Base-by-base conservation (phyloP, 1,140 invertebrate species). In the Zaprionus davidi region DNA sequence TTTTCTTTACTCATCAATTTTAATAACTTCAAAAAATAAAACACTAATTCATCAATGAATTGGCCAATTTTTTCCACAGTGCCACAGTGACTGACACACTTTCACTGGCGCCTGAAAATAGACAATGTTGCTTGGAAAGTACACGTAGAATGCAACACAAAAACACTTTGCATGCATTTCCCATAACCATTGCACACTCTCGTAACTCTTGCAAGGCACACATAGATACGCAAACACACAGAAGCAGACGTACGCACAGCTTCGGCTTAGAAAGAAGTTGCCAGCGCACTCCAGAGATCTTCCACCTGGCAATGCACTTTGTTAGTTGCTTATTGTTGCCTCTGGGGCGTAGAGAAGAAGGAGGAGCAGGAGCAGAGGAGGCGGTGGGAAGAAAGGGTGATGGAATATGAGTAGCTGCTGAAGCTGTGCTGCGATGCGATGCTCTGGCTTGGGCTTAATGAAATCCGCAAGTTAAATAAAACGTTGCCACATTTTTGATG, bases 401-500 rank as follows among this genome's bases (percentile, higher is more conserved):
- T 5, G 38, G 13, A 49, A 17, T 58, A 62, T 72, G 66, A 87
- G 76, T 86, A 77, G 82, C 79, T 82, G 58, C 69, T 56, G 24
- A 44, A 26, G 49, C 60, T 60, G 67, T 11, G 59, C 55, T 34
- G 31, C 31, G 31, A 34, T 34, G 9, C 22, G 22, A 22, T 22
- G 22, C 22, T 31, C 28, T 31, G 31, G 31, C 31, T 34, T 65
- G 51, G 41, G 53, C 69, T 74, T 84, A 84, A 81, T 83, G 81
- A 83, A 83, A 74, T 74, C 77, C 77, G 46, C 79, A 68, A 65
- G 60, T 77, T 72, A 63, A 76, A 71, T 71, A 80, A 71, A 76
- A 71, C 46, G 56, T 15, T 59, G 36, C 68, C 59, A 53, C 44
- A 64, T 71, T 65, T 65, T 65, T 64, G 68, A 71, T 76, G 60